Evolutionary conservation across 2,113 vertebrate species (phyloP).

Genomic region (Solea solea): DNA sequence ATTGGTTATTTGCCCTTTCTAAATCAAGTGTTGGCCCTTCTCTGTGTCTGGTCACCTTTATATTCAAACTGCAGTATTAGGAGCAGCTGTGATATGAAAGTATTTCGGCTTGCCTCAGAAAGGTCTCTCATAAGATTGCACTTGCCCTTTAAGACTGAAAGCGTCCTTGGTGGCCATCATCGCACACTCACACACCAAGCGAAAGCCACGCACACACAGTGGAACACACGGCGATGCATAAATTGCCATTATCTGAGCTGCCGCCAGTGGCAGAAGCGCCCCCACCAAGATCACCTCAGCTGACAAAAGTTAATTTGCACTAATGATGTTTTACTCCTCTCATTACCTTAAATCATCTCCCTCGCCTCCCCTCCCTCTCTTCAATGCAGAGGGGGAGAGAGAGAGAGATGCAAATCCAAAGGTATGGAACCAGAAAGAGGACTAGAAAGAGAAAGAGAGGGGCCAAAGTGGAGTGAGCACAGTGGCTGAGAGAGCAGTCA

Average conservation of each 20-base stretch:
- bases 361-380: constrained; percentile 38
- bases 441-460: constrained; percentile 4
- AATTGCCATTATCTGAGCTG: constrained; percentile 81
- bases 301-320: constrained; percentile 88
- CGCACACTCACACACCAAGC: constrained; percentile 36
- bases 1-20: background rate
- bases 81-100: constrained; percentile 23
- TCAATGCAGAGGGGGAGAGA: constrained; percentile 31
- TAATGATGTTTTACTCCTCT: constrained; percentile 86
- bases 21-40: background rate
- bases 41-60: constrained; percentile 1
- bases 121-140: constrained; percentile 47
- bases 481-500: constrained; percentile 40
- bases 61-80: constrained; percentile 4
- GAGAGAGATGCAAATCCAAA: constrained; percentile 47
- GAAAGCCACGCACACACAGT: constrained; percentile 41
- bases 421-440: constrained; percentile 30
- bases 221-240: constrained; percentile 70
- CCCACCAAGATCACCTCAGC: constrained; percentile 83
- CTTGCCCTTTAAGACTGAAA: constrained; percentile 73
- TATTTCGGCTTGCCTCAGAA: constrained; percentile 23
- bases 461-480: constrained; percentile 37
- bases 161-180: constrained; percentile 71
- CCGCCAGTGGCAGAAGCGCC: constrained; percentile 78
- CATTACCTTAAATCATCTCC: constrained; percentile 86